Evolutionary conservation across 2,113 vertebrate species (phyloP), one percentile per base, ranked within the genome.

Genomic region (Phocoena sinus): DNA sequence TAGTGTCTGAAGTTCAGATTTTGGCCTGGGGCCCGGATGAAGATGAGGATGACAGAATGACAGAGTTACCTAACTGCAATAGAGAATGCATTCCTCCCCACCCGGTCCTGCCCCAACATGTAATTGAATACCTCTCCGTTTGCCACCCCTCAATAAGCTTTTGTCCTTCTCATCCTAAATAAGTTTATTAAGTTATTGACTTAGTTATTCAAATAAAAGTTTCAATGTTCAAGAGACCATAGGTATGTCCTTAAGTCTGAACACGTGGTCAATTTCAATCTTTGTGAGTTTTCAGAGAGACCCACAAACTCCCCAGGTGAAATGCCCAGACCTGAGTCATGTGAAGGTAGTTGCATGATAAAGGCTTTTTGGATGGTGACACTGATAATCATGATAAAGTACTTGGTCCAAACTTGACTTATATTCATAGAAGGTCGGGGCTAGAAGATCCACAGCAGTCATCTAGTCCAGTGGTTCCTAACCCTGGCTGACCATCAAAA

Each of bases 21-120:
- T 96, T 97, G 88, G 95, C 95, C 33, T 31, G 76, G 85, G 31
- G 85, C 96, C 89, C 36, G 9, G 71, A 63, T 95, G 91, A 97
- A 92, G 96, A 95, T 96, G 93, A 96, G 70, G 89, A 95, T 96
- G 95, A 97, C 92, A 97, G 94, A 94, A 97, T 95, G 96, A 95
- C 91, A 97, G 89, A 93, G 89, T 95, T 98, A 97, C 84, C 74
- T 96, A 97, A 96, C 89, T 98, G 91, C 70, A 97, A 93, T 79
- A 93, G 71, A 96, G 81, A 97, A 93, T 94, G 36, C 80, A 94
- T 97, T 97, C 89, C 73, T 98, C 91, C 71, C 84, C 77, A 96
- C 93, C 86, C 15, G 1, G n/a, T 94, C 95, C 50, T 97, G 96
- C 62, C 85, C 85, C 79, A 94, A 95, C 97, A 79, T 96, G 96